Percentiles rank a stretch among this genome's conserved stretches.
Conservation (phyloP, 2,888 invertebrate genomes). For the Dynastes grantii region DNA sequence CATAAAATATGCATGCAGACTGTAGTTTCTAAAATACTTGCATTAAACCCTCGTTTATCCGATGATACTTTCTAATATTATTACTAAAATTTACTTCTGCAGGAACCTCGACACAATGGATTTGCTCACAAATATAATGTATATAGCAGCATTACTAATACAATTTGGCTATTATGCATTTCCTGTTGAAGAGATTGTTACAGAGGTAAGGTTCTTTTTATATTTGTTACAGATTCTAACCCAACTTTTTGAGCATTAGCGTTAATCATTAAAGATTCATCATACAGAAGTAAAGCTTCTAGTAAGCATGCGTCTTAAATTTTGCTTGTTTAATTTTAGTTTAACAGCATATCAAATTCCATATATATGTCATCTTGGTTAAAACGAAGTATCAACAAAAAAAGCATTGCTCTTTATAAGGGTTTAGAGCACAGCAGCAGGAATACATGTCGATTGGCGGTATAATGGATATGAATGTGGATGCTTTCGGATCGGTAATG, state of each 20-base stretch:
- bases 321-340: conserved; percentile 24
- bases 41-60: too few relatives aligned
- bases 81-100: conserved; percentile 13
- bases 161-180: conserved; percentile 45
- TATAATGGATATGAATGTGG: conserved; percentile 41
- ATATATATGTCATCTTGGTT: conserved; percentile 49
- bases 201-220: conserved; percentile 23
- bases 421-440: conserved; percentile 34
- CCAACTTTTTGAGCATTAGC: too few relatives aligned
- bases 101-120: conserved; percentile 12
- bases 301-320: too few relatives aligned
- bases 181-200: conserved; percentile 38
- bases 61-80: background rate
- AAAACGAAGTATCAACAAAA: conserved; percentile 28
- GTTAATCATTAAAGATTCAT: too few relatives aligned
- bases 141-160: conserved; percentile 26
- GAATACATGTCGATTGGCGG: conserved; percentile 43
- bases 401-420: conserved; percentile 41
- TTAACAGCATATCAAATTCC: conserved; percentile 31
- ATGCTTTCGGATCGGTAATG: conserved; percentile 47
- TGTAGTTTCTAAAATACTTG: too few relatives aligned
- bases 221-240: background rate
- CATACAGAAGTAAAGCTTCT: too few relatives aligned
- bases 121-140: conserved; percentile 24
- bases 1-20: too few relatives aligned